Conservation (phyloP, 2,888 invertebrate genomes). For the Quadriops clusia region DNA sequence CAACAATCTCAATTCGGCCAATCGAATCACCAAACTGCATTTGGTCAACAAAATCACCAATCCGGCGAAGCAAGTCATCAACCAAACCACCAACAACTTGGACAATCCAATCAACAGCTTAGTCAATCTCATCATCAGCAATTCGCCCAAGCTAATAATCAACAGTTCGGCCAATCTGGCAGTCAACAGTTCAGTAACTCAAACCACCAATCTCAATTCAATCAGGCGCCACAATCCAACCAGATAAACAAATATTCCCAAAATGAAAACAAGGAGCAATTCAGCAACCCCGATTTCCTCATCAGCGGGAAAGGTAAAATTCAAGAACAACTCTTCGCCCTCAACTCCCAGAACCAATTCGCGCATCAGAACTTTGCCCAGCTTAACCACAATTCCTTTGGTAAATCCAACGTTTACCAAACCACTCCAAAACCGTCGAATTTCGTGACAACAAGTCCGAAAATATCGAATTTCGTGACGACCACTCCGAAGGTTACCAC, state of each 20-base stretch:
- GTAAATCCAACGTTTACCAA: conserved; percentile 9
- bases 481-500: conserved; percentile 42
- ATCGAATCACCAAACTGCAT: conserved; percentile 29
- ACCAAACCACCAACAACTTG: conserved; percentile 17
- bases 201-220: no score
- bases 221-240: no score
- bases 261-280: conserved; percentile 4
- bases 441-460: conserved; percentile 2
- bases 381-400: conserved; percentile 5
- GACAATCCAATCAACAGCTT: conserved; percentile 2
- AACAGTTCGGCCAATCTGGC: no score
- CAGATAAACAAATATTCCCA: no score
- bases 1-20: conserved; percentile 43
- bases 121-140: no score
- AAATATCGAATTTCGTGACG: conserved; percentile 16
- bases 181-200: no score
- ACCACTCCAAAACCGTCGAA: conserved; percentile 9
- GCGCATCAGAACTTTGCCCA: no score
- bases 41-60: conserved; percentile 20
- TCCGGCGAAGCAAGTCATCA: conserved; percentile 20
- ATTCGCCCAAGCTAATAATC: conserved; percentile 14
- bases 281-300: conserved; percentile 9
- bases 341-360: no score
- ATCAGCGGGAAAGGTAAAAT: no score
- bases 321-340: no score